Conservation (phyloP, 2,113 vertebrate species). For the Eulacestoma nigropectus region DNA sequence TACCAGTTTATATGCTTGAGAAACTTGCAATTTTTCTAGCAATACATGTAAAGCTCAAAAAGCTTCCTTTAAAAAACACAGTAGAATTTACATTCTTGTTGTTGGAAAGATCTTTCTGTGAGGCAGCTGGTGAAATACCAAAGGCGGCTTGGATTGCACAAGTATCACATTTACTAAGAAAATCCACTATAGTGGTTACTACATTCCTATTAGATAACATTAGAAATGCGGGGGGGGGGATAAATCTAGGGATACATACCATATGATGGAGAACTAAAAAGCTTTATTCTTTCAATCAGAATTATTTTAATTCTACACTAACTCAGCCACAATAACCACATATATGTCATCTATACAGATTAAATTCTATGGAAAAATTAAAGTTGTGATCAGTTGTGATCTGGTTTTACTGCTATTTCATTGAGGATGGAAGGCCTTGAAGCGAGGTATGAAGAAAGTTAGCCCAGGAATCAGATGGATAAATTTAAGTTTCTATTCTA, state of each 20-base stretch:
- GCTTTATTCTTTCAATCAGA: background rate
- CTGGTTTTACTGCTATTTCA: background rate
- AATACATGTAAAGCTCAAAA: background rate
- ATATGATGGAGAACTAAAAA: background rate
- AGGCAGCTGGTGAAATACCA: background rate
- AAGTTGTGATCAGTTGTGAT: background rate
- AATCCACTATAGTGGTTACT: background rate
- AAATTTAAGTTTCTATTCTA: background rate
- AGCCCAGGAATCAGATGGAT: background rate
- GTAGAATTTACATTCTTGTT: background rate
- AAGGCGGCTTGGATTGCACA: background rate
- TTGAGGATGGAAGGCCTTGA: background rate
- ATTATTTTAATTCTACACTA: background rate
- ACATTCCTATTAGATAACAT: background rate
- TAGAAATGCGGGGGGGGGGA: background rate
- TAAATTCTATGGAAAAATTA: background rate
- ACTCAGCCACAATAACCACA: background rate
- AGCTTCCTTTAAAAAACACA: background rate
- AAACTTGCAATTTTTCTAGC: background rate
- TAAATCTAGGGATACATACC: background rate
- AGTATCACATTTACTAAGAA: background rate
- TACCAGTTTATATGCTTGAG: background rate
- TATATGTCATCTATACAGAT: background rate
- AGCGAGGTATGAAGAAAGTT: background rate
- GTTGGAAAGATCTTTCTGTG: background rate